These are phyloP conservation scores for Eremobia ochroleuca DNA, from an alignment of 2,888 invertebrate genomes.

Conservation along the genomic window DNA sequence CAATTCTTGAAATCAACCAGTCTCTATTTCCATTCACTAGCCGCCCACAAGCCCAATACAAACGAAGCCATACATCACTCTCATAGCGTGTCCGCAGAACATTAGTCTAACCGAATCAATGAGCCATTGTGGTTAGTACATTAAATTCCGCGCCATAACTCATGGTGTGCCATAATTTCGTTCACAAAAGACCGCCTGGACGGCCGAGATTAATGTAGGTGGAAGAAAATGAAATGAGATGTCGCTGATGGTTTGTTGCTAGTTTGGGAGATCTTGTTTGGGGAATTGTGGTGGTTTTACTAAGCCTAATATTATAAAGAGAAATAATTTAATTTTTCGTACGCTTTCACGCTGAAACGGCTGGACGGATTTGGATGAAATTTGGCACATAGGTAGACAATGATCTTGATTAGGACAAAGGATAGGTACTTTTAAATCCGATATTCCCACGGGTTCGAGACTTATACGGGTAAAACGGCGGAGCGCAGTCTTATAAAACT, in stretches of 20 bases:
- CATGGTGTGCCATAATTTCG: conserved; percentile 78
- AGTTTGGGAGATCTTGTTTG: conserved; percentile 9
- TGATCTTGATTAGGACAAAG: not conserved
- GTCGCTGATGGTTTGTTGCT: conserved; percentile 45
- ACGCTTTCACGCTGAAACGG: not conserved
- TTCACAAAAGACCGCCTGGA: conserved; percentile 82
- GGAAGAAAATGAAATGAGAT: conserved; percentile 76
- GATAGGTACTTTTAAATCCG: not conserved
- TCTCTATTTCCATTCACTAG: conserved; percentile 20
- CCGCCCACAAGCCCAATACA: conserved; percentile 48
- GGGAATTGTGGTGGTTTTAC: not conserved
- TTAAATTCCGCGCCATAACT: conserved; percentile 82
- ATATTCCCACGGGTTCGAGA: not conserved
- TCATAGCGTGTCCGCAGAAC: conserved; percentile 73
- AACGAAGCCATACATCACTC: conserved; percentile 67
- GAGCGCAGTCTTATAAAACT: not conserved
- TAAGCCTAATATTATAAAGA: not conserved
- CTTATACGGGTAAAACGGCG: not conserved
- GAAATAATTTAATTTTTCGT: not conserved
- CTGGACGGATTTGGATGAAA: not conserved
- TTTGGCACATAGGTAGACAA: not conserved
- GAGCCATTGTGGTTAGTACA: conserved; percentile 79
- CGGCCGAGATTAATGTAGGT: conserved; percentile 81
- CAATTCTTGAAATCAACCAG: conserved; percentile 30
- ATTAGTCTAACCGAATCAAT: conserved; percentile 83